A percentile compares a stretch with the other conserved stretches of the same genome.
phyloP scores from a whole-genome alignment of 1,140 invertebrate genomes.

The Ditylenchus dipsaci region DNA sequence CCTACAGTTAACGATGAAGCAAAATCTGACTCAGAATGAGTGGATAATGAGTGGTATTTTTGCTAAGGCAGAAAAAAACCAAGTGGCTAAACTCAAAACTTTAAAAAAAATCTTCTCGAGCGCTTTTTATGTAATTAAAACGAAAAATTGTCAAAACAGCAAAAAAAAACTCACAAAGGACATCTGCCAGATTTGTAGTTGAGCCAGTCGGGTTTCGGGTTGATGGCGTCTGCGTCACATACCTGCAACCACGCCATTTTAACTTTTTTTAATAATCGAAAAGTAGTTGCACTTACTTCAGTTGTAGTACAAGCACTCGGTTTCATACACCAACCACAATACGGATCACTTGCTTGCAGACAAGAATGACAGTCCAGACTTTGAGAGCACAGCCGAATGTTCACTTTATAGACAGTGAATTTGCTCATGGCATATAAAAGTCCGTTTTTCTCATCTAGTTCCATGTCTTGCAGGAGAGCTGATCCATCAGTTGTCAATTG shows the following conservation, averaged over 20 bases:
- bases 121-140: too few relatives aligned
- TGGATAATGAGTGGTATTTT: too few relatives aligned
- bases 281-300: constrained; percentile 1
- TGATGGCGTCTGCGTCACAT: constrained; percentile 29
- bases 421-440: constrained; percentile 35
- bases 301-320: constrained; percentile 33
- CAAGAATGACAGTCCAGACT: constrained; percentile 43
- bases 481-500: constrained; percentile 35
- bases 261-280: too few relatives aligned
- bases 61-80: too few relatives aligned
- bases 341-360: constrained; percentile 50
- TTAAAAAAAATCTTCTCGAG: too few relatives aligned
- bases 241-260: too few relatives aligned
- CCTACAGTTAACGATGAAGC: too few relatives aligned
- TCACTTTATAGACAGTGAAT: constrained; percentile 38
- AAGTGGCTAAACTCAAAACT: too few relatives aligned
- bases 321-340: constrained; percentile 54
- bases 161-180: constrained; percentile 35
- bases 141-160: too few relatives aligned
- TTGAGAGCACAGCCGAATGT: constrained; percentile 40
- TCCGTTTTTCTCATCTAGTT: constrained; percentile 48
- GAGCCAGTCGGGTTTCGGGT: constrained; percentile 47
- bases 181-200: constrained; percentile 54
- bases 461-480: constrained; percentile 41
- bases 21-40: too few relatives aligned